Percentiles rank a stretch among this genome's conserved stretches.
These are phyloP conservation scores for Syngnathus floridae DNA, from an alignment of 2,113 vertebrate species.

Conservation along the genomic window DNA sequence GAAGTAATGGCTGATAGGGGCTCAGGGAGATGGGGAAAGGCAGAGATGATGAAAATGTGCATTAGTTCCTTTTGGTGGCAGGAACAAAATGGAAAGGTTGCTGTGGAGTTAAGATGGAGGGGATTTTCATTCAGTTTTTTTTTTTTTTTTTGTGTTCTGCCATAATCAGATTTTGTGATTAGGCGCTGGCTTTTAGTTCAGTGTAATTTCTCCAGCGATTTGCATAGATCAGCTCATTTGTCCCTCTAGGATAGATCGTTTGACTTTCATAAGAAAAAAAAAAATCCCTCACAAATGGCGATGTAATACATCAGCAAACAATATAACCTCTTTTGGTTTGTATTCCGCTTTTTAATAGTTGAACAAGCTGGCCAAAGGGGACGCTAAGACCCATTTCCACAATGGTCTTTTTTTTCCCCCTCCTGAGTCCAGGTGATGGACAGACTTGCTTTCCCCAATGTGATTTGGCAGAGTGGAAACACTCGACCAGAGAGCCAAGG, in stretches of 20 bases:
- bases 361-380: too few species aligned
- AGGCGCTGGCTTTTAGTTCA: constrained; percentile 29
- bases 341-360: too few species aligned
- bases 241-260: too few species aligned
- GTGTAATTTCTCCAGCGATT: constrained; percentile 51
- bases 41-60: constrained; percentile 37
- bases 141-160: constrained; percentile 62
- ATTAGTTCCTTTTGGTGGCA: constrained; percentile 28
- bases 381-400: too few species aligned
- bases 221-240: constrained; percentile 16
- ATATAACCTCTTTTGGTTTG: background rate
- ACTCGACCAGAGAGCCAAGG: background rate
- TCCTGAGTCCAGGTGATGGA: background rate
- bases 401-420: too few species aligned
- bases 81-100: constrained; percentile 47
- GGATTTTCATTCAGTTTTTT: constrained; percentile 56
- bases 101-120: constrained; percentile 42
- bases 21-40: constrained; percentile 16
- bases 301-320: background rate
- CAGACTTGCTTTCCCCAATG: background rate
- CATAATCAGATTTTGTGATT: constrained; percentile 60
- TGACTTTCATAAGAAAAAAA: background rate
- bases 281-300: background rate
- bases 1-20: constrained; percentile 32
- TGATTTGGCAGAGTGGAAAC: background rate